A percentile compares a stretch with the other conserved stretches of the same genome.
phyloP scores from a whole-genome alignment of 1,140 invertebrate species.

The Pseudomyrmex pallidus region DNA sequence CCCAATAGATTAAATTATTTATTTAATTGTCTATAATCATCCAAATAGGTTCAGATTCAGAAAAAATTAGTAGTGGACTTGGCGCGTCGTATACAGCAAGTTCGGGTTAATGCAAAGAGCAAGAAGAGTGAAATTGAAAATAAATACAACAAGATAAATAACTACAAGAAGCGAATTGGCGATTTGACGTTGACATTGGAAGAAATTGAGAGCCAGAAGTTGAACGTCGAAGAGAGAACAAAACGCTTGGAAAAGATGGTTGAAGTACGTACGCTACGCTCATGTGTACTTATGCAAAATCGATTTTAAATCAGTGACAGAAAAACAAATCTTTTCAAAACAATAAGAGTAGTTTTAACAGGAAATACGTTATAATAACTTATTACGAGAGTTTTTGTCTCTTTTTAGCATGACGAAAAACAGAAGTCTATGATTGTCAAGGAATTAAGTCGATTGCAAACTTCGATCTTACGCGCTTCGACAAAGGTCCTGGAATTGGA shows the following conservation, averaged over 20 bases:
- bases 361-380: background rate
- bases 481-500: conserved; percentile 74
- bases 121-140: conserved; percentile 71
- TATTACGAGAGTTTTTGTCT: conserved; percentile 1
- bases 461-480: conserved; percentile 62
- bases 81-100: conserved; percentile 67
- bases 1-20: background rate
- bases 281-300: background rate
- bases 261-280: conserved; percentile 74
- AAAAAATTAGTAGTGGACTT: conserved; percentile 74
- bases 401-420: conserved; percentile 79
- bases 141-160: conserved; percentile 75
- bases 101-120: conserved; percentile 71
- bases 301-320: background rate
- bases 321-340: background rate
- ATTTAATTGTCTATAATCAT: conserved; percentile 27
- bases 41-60: conserved; percentile 66
- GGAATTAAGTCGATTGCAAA: conserved; percentile 76
- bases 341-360: background rate
- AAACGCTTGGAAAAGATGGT: conserved; percentile 82
- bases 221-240: conserved; percentile 78
- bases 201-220: conserved; percentile 74
- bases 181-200: conserved; percentile 77
- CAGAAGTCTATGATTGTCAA: conserved; percentile 71
- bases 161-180: conserved; percentile 71